Base-by-base conservation (phyloP, 2,113 vertebrate genomes). In the Sebastes fasciatus region DNA sequence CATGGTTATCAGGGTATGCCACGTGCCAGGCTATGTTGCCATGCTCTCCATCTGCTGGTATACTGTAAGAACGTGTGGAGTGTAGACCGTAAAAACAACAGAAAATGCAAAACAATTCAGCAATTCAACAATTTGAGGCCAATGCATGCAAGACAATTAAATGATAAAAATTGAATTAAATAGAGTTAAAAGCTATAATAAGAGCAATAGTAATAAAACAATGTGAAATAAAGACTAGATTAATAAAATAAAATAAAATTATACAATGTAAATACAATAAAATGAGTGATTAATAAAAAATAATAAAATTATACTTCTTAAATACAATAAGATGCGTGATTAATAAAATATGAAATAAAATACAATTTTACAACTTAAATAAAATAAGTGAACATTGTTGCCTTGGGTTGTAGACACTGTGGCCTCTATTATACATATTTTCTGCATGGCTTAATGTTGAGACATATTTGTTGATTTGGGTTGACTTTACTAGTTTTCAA, bases 401-500 rank as follows among this genome's bases (percentile, higher is more conserved):
- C 10, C 10, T 7, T 46, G 8, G 4, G 5, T 49, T 73, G 17
- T 49, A 61, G 16, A 26, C 45, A 13, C 6, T 40, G 34, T 34
- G 7, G 5, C 16, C 46, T 74, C 23, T 49, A 12, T 49, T n/a
- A 40, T n/a, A 62, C 2, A 23, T 17, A 48, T 62, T 34, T 11
- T 49, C 4, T 46, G 9, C 10, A 9, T 62, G 45, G 9, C 23
- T 63, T 34, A 34, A 34, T 34, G 34, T 7, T 40, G 14, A 23
- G 16, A 11, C 2, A 10, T 74, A 19, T 68, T 26, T 40, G 52
- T 66, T 83, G 52, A 70, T 58, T 64, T 65, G 23, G 43, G 3
- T 64, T 43, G 16, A 8, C 26, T 74, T 74, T 17, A 4, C 21
- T 57, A n/a, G 17, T 74, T 74, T 58, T n/a, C 13, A 74, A 54